A percentile compares a stretch with the other conserved stretches of the same genome.
Evolutionary conservation across 2,113 vertebrate species (phyloP).

Genomic region (Tricholaema leucomelas): DNA sequence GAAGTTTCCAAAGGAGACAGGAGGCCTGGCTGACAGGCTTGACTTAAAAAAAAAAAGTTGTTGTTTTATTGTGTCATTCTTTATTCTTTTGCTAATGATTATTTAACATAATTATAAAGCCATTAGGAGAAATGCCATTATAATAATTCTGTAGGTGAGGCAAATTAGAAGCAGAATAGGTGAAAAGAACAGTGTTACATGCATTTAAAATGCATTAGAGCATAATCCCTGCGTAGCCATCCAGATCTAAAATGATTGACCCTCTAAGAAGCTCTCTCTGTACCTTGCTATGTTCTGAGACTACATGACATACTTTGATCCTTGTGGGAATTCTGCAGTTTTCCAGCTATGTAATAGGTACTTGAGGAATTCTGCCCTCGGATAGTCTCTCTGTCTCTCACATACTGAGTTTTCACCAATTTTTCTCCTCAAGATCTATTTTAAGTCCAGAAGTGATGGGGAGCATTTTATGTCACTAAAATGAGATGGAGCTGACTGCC

Average conservation of each 20-base stretch:
- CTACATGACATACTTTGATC: rapidly evolving
- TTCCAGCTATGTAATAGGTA: not conserved
- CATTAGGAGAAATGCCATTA: not conserved
- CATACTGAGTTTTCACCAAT: not conserved
- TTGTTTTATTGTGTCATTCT: not conserved
- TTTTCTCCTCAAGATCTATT: not conserved
- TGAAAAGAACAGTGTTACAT: not conserved
- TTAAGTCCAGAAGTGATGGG: not conserved
- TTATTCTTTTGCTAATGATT: not conserved
- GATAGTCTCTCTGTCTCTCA: not conserved
- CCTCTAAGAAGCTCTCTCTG: not conserved
- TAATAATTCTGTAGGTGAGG: not conserved
- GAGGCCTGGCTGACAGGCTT: not conserved
- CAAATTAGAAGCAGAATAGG: not conserved
- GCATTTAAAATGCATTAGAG: not conserved
- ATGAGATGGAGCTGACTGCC: not conserved
- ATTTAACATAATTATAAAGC: not conserved
- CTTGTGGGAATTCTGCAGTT: not conserved
- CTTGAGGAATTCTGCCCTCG: not conserved
- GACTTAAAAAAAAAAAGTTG: not conserved
- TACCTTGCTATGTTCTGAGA: not conserved
- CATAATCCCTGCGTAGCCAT: not conserved
- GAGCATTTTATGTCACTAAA: not conserved
- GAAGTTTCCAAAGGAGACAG: not conserved
- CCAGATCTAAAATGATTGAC: not conserved